Evolutionary conservation across 2,888 invertebrate species (phyloP), one percentile per base, ranked within the genome.

Genomic region (Pollenia angustigena): DNA sequence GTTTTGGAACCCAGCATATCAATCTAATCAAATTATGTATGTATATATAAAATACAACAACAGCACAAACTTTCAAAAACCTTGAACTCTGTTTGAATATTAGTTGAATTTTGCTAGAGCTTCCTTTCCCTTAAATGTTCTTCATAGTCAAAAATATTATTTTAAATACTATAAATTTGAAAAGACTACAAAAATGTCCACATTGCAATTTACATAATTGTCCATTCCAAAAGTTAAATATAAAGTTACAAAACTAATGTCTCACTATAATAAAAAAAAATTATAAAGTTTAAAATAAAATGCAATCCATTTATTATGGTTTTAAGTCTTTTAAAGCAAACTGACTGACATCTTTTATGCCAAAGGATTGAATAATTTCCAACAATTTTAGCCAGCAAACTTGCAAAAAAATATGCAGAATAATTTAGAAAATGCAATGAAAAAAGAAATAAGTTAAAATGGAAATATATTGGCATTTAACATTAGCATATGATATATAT

Each of bases 311-410:
- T 72, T 32, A 48, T 48, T 60, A 8, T 44, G 44, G 18, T 56
- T 64, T 42, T 23, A 76, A 62, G 42, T 62, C n/a, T 48, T 50
- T 16, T 9, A 40, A 60, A 46, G 54, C 54, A 56, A 32, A 48
- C 68, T 16, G 56, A 58, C 44, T 58, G 40, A 58, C 56, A 40
- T 50, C 48, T 56, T 68, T 40, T 48, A 2, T 10, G 75, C 62
- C n/a, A 76, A 76, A 58, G 54, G 40, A 32, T 78, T 56, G 78
- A 56, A 78, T 58, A 68, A 58, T 48, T 56, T 78, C 46, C 40
- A 64, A 56, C 54, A n/a, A n/a, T 50, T 78, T 68, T 40, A 48
- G 48, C 12, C 14, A 58, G 14, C 16, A 68, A 78, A 46, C 12
- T 64, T 40, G 16, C 48, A 74, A 60, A 60, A 60, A 74, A 62